Base-by-base conservation (phyloP, 1,140 invertebrate genomes). In the Zaprionus nigranus region DNA sequence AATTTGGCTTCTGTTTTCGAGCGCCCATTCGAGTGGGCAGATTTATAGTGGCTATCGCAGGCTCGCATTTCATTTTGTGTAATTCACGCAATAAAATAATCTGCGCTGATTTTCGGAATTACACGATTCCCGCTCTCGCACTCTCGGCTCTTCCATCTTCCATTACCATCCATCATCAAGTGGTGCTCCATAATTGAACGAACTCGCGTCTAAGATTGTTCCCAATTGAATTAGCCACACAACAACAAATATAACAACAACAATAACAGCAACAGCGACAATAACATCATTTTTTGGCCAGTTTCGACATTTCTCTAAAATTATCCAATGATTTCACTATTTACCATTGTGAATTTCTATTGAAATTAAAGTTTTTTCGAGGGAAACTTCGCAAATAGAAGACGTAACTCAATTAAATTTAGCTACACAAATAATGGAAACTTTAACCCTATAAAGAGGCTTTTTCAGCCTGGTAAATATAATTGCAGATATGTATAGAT, bases 51-150 rank as follows among this genome's bases (percentile, higher is more conserved):
- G 85, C 77, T 83, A 75, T 87, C 76, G 79, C 83, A 72, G 80
- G 73, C 67, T 53, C 67, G 72, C 85, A 90, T 83, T 82, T 82
- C 88, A 81, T 84, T 86, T 53, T 65, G 64, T 79, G 64, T 82
- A 90, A 85, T 90, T 90, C 85, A 90, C 86, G 86, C 85, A 90
- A 90, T 90, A 85, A 85, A 90, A 77, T 72, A 81, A 90, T 90
- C 72, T 64, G 36, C 62, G 74, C 67, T 68, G 60, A 59, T 40
- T 70, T 62, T 70, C 12, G 49, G 61, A 72, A 66, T 72, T 72
- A 72, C 74, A 38, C 54, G 66, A 56, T 51, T 58, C 15, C 43
- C 34, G 13, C 13, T 24, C 22, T 30, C 53, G 30, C 36, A 24
- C 72, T 76, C 81, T 76, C 81, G 28, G 46, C 51, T 46, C n/a